Percentiles rank a stretch among this genome's conserved stretches.
Conservation (phyloP, 2,113 vertebrate genomes). For the Chionis minor region DNA sequence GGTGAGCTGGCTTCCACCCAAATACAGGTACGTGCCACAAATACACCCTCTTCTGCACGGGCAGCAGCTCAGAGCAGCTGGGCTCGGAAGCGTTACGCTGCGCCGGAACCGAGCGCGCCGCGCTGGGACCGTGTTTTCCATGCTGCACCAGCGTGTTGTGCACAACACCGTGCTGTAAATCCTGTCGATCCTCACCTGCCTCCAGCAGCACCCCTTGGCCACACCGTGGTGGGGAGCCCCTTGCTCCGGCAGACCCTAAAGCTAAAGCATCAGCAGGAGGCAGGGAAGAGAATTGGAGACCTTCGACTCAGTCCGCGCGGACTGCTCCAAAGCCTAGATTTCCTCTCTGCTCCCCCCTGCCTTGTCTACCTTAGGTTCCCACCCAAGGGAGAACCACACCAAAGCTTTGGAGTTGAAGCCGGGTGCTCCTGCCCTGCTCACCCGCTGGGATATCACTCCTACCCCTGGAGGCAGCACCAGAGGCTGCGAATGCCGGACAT, state of each 20-base stretch:
- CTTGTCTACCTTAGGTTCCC: background rate
- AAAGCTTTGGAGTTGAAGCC: background rate
- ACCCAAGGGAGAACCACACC: fast-evolving
- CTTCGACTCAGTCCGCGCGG: background rate
- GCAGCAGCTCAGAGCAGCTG: background rate
- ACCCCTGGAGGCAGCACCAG: background rate
- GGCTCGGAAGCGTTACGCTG: background rate
- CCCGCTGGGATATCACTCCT: background rate
- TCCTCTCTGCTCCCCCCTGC: background rate
- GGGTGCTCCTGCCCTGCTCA: background rate
- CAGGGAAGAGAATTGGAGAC: background rate
- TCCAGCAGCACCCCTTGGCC: too few species aligned
- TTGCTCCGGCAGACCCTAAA: background rate
- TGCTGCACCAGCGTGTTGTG: background rate
- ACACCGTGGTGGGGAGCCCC: background rate
- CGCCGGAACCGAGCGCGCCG: background rate
- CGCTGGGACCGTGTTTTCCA: background rate
- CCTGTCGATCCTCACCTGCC: fast-evolving
- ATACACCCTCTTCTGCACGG: background rate
- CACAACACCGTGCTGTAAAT: background rate
- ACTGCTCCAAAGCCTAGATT: background rate
- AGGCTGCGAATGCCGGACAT: conserved; percentile 16
- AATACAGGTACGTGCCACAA: background rate
- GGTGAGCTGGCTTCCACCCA: conserved; percentile 19
- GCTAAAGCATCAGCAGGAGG: background rate